These are phyloP conservation scores for Parasteatoda lunata DNA, from an alignment of 2,888 invertebrate species.

Conservation along the genomic window DNA sequence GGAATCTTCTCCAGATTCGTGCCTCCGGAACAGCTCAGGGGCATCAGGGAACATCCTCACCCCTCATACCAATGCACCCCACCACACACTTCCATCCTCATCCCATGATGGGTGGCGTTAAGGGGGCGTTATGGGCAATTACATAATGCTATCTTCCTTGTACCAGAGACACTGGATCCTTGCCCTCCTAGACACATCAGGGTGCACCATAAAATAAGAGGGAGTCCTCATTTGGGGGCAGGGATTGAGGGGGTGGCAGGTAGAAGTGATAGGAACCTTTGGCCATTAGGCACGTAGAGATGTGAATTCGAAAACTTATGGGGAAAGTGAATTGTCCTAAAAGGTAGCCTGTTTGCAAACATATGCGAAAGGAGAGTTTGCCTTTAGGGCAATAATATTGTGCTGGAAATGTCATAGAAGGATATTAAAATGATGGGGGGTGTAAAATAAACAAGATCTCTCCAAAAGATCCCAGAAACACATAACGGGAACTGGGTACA, in stretches of 20 bases:
- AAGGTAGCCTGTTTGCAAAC: constrained; percentile 36
- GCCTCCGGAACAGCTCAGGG: constrained; percentile 14
- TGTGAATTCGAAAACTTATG: constrained; percentile 6
- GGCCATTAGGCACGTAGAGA: constrained; percentile 48
- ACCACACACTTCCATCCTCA: constrained; percentile 6
- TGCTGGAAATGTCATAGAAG: background rate
- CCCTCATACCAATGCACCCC: constrained; percentile 4
- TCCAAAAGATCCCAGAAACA: too few species aligned
- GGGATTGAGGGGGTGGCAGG: constrained; percentile 21
- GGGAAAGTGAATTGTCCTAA: constrained; percentile 29
- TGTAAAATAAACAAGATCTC: too few species aligned
- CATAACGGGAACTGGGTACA: too few species aligned
- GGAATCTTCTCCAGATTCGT: background rate
- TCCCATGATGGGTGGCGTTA: constrained; percentile 27
- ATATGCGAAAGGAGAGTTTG: background rate
- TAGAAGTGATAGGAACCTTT: constrained; percentile 30
- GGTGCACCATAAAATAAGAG: constrained; percentile 7
- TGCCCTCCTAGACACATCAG: constrained; percentile 27
- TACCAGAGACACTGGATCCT: constrained; percentile 39
- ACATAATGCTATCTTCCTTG: constrained; percentile 55
- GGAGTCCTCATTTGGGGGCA: background rate
- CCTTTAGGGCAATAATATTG: background rate
- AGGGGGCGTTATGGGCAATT: constrained; percentile 60
- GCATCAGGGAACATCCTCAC: constrained; percentile 17
- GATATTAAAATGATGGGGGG: background rate